Evolutionary conservation across 23 tunicate species (phyloP), one percentile per base, ranked within the genome.

Genomic region (Trididemnum nubilum): DNA sequence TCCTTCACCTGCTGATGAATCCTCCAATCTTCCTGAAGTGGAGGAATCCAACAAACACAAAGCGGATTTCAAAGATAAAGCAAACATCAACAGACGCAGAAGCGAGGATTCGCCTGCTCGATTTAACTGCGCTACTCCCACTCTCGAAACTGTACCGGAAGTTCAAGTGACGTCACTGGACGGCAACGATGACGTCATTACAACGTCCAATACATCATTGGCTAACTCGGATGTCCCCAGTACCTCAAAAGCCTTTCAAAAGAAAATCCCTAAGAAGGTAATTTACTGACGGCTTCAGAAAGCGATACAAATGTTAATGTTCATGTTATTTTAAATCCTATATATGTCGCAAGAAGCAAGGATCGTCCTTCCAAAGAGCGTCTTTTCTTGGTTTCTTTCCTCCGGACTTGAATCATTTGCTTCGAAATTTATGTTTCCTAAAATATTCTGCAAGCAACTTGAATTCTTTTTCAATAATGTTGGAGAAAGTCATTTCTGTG

Each of bases 91-190:
- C 75, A 37, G 39, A 24, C 58, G 37, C 28, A 12, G 37, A 3
- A 5, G 3, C 21, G 78, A 73, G 2, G 58, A 9, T 9, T 39
- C 58, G 25, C 57, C 78, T 22, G 5, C 5, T 26, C 28, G 32
- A 4, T 73, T 9, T 31, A 69, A 33, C 39, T 2, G 27, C 24
- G 38, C 78, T 26, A 3, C 78, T n/a, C 58, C 25, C 2, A 3
- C 78, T 38, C 58, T 73, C 12, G 78, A 38, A 23, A 73, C 78
- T 21, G 78, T 73, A 21, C 78, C 78, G 33, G 78, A 73, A 73
- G 32, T 73, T 3, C 78, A 38, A n/a, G 78, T 27, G 18, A 33
- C 38, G 37, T 67, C 38, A 33, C 23, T 28, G 27, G 25, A 67
- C 74, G 74, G 74, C 31, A 67, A 24, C 33, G 74, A 67, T 38